Conservation (phyloP, 2,113 vertebrate genomes). For the Zonotrichia leucophrys region DNA sequence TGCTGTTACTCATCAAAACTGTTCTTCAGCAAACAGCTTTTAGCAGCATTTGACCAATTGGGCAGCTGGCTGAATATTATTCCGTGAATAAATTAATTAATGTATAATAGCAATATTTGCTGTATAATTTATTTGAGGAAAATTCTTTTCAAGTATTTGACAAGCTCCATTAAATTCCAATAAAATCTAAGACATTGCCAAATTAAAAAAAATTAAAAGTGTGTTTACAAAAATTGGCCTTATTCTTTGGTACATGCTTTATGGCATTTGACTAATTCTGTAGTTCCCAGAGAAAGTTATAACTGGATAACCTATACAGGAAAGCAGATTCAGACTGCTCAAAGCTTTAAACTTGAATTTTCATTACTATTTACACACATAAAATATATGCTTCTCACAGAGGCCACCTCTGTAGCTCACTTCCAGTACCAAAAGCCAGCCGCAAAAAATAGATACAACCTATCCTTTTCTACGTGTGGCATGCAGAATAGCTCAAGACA, state of each 20-base stretch:
- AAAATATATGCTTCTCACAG: neutral
- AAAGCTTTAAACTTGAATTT: neutral
- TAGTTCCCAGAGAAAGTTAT: neutral
- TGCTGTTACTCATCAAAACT: conserved; percentile 14
- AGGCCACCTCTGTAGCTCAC: neutral
- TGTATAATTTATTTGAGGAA: conserved; percentile 47
- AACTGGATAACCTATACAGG: neutral
- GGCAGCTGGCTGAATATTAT: neutral
- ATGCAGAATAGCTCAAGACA: neutral
- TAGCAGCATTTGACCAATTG: conserved; percentile 16
- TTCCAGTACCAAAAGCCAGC: neutral
- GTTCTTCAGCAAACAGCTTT: neutral
- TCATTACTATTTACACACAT: neutral
- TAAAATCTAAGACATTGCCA: neutral
- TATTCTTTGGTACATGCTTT: neutral
- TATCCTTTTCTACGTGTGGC: neutral
- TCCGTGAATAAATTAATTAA: conserved; percentile 30
- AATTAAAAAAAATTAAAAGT: conserved; percentile 27
- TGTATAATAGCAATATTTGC: conserved; percentile 4
- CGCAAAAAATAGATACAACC: neutral
- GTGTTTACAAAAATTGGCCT: conserved; percentile 21
- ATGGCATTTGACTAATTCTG: neutral
- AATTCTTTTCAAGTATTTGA: conserved; percentile 31
- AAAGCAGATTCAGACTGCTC: neutral
- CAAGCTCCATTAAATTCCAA: conserved; percentile 6